Evolutionary conservation across 2,797 vertebrate genomes (phyloP), one percentile per base, ranked within the genome.

Genomic region (Euphonia xanthogaster): DNA sequence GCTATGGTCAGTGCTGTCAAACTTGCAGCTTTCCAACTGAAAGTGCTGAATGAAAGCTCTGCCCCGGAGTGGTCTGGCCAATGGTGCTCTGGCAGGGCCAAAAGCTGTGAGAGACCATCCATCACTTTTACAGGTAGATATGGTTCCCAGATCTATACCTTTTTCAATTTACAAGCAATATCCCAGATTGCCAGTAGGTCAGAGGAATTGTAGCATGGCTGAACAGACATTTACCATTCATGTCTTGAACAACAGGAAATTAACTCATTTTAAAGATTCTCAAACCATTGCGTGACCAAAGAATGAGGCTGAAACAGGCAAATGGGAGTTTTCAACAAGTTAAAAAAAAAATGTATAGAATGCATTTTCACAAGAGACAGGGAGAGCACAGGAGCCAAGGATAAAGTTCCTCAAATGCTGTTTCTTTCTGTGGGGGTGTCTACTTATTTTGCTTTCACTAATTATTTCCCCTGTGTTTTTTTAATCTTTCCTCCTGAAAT

Each of bases 391-490:
- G 35, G 12, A 73, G 4, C 10, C 39, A 73, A 31, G 19, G 30
- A 66, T 62, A 60, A 84, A 78, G 48, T 54, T 86, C 23, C 6
- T 68, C 44, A 42, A 42, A 27, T 33, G 4, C 6, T 81, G 12
- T 48, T 81, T 39, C 33, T 22, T 81, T 79, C 35, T 60, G 3
- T 39, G 37, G 6, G 5, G 3, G 51, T 66, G 11, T 44, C 44
- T 81, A 73, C 25, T 73, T 91, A 57, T 63, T 76, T 83, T 77
- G 30, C 35, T 88, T 83, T 28, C 55, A 68, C 66, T 89, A 89
- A 89, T 89, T 82, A 80, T 91, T 94, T 91, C 57, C 45, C 61
- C 31, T n/a, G 12, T 35, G 72, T 8, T 21, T 86, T 93, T 95
- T 86, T 74, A 86, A 78, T 88, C 28, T 68, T 27, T 73, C 24